Percentiles rank a stretch among this genome's conserved stretches.
These are phyloP conservation scores for Ictalurus punctatus DNA, from an alignment of 2,113 vertebrate genomes.

Conservation along the genomic window DNA sequence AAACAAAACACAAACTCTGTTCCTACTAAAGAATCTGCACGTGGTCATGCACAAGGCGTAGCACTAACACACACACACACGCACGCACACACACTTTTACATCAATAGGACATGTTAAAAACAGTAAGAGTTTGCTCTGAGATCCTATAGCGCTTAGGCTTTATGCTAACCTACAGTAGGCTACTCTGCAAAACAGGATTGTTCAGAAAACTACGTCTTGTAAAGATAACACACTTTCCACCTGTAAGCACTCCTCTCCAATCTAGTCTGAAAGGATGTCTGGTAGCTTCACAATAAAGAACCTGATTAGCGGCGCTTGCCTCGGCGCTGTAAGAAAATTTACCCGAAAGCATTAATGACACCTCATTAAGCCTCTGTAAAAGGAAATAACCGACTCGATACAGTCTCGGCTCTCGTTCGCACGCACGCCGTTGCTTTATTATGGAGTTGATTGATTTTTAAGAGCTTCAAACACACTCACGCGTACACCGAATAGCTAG, in stretches of 20 bases:
- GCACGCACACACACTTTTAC: background rate
- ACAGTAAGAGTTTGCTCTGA: background rate
- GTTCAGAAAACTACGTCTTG: background rate
- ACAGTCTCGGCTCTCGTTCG: background rate
- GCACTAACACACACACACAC: background rate
- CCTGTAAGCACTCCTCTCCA: background rate
- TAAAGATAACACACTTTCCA: background rate
- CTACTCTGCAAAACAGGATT: background rate
- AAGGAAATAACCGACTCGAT: background rate
- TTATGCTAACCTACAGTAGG: background rate
- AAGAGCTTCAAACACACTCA: background rate
- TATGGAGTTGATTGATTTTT: background rate
- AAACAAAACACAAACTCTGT: background rate
- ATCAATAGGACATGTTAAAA: background rate
- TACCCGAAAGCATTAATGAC: conserved; percentile 27
- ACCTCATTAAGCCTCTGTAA: conserved; percentile 22
- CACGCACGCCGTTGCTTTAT: background rate
- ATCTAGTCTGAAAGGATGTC: background rate
- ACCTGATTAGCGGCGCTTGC: background rate
- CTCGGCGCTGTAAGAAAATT: background rate
- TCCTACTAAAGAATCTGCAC: background rate
- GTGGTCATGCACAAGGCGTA: background rate
- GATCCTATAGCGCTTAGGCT: background rate
- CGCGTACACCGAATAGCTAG: background rate
- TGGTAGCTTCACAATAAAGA: background rate